phyloP scores from a whole-genome alignment of 2,888 invertebrate species.

The Mythimna ferrago region DNA sequence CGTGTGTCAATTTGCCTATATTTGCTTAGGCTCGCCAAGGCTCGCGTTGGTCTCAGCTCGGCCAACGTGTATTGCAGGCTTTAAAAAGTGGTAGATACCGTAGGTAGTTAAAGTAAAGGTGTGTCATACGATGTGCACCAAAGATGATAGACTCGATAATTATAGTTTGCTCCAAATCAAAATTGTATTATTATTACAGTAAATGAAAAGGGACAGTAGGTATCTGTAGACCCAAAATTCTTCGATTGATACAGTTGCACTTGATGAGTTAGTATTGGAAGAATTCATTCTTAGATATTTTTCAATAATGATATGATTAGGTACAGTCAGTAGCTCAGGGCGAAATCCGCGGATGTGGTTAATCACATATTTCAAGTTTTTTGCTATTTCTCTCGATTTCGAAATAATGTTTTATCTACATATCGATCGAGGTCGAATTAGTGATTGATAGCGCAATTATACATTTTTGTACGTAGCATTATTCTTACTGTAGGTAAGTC shows the following conservation, averaged over 20 bases:
- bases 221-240: no score
- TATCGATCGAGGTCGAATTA: conserved; percentile 39
- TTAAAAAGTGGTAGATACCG: neutral
- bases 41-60: no score
- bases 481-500: conserved; percentile 44
- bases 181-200: no score
- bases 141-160: neutral
- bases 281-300: neutral
- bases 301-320: no score
- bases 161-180: neutral
- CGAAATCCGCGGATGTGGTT: neutral
- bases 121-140: neutral
- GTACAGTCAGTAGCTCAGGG: no score
- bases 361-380: neutral
- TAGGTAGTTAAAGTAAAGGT: conserved; percentile 6
- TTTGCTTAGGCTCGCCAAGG: no score
- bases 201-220: no score
- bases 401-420: conserved; percentile 11
- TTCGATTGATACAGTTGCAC: no score
- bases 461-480: conserved; percentile 30
- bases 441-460: conserved; percentile 55
- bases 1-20: no score
- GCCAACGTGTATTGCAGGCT: no score
- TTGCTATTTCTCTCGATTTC: conserved; percentile 1
- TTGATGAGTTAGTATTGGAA: neutral